Conservation (phyloP, 1,140 invertebrate genomes). For the Sarcophaga peregrina region DNA sequence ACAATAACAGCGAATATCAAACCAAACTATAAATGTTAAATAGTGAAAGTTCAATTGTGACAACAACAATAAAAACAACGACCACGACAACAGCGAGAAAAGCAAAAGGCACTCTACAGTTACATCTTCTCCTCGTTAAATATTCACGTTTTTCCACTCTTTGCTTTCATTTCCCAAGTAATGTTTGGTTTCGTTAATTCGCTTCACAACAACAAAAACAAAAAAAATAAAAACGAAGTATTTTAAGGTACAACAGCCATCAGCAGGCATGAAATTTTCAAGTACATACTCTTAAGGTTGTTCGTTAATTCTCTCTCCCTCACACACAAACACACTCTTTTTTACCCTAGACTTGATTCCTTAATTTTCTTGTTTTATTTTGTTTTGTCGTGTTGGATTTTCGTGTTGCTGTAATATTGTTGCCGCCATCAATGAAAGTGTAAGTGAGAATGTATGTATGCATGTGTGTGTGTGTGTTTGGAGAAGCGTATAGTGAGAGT, state of each 20-base stretch:
- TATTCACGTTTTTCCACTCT: conserved; percentile 8
- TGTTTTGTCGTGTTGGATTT: neutral
- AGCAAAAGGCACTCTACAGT: neutral
- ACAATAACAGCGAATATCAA: conserved; percentile 19
- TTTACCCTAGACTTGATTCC: neutral
- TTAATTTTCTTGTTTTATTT: neutral
- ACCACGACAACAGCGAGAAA: neutral
- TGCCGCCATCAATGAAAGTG: neutral
- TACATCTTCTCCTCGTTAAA: conserved; percentile 26
- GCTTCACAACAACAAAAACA: too few relatives aligned
- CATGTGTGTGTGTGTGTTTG: too few relatives aligned
- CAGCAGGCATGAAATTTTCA: neutral
- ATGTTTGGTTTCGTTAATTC: too few relatives aligned
- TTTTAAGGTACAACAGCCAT: neutral
- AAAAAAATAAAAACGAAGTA: neutral
- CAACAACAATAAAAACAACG: neutral
- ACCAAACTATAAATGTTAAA: conserved; percentile 19
- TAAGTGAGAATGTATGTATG: neutral
- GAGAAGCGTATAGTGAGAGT: neutral
- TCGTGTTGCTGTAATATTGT: neutral
- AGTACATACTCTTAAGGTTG: too few relatives aligned
- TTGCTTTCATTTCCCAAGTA: neutral
- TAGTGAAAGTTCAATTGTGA: conserved; percentile 36
- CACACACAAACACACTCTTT: too few relatives aligned
- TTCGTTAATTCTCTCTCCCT: too few relatives aligned